Percentiles rank a stretch among this genome's conserved stretches.
These are phyloP conservation scores for Spatula versicolor DNA, from an alignment of 2,797 vertebrate species.

Conservation along the genomic window DNA sequence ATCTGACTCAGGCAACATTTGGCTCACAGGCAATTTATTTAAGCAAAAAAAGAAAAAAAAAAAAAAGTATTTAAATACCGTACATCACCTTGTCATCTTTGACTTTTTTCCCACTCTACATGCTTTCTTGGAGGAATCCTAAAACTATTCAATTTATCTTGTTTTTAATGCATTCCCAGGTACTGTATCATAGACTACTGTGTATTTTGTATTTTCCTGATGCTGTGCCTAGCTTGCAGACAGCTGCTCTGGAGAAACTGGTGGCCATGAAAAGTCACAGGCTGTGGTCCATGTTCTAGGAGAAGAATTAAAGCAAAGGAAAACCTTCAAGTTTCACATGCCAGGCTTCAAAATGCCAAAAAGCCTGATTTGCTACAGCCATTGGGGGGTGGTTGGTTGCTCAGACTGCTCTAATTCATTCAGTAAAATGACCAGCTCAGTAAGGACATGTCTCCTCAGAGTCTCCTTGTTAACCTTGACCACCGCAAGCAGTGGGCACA, in stretches of 20 bases:
- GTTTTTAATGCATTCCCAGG: background rate
- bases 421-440: background rate
- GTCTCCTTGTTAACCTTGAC: background rate
- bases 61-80: background rate
- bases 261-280: background rate
- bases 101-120: background rate
- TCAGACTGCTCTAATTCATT: background rate
- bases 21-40: conserved; percentile 17
- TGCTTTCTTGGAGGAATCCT: background rate
- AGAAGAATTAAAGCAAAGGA: background rate
- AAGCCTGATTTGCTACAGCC: background rate
- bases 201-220: background rate
- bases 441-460: background rate
- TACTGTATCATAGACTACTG: fast-evolving
- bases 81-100: background rate
- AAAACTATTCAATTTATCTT: background rate
- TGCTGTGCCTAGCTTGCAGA: background rate
- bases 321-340: background rate
- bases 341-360: background rate
- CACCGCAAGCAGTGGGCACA: background rate
- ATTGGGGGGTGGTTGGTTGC: background rate
- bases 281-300: background rate
- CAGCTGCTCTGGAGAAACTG: background rate
- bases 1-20: conserved; percentile 23
- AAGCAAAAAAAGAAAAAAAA: background rate